phyloP scores from a whole-genome alignment of 2,797 vertebrate genomes.

The Mionectes olivaceus region DNA sequence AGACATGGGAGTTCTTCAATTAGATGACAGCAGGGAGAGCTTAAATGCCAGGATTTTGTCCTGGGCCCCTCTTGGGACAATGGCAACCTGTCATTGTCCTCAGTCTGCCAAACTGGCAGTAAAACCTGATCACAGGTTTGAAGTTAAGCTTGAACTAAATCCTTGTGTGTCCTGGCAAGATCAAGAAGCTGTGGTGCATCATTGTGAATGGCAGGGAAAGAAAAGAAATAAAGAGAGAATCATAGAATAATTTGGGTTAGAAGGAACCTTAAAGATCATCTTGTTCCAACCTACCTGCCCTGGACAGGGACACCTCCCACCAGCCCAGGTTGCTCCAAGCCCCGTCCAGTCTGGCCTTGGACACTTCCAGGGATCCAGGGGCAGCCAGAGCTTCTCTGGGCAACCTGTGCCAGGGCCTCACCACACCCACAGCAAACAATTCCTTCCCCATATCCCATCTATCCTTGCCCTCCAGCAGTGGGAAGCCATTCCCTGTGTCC shows the following conservation, averaged over 20 bases:
- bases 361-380: not conserved
- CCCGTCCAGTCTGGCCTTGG: rapidly evolving
- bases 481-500: not conserved
- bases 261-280: not conserved
- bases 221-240: not conserved
- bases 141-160: not conserved
- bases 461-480: rapidly evolving
- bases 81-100: not conserved
- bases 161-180: not conserved
- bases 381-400: not conserved
- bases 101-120: not conserved
- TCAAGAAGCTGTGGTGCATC: not conserved
- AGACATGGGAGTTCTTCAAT: not conserved
- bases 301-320: not conserved
- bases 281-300: not conserved
- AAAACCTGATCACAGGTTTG: not conserved
- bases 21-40: not conserved
- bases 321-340: rapidly evolving
- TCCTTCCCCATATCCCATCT: not conserved
- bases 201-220: not conserved
- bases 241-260: not conserved
- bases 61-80: not conserved
- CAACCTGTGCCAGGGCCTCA: not conserved
- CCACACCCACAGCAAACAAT: not conserved
- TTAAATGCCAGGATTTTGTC: not conserved